Evolutionary conservation across 92 coral and sea anemone genomes (phyloP), one percentile per base, ranked within the genome.

Genomic region (Zoanthus sansibaricus): DNA sequence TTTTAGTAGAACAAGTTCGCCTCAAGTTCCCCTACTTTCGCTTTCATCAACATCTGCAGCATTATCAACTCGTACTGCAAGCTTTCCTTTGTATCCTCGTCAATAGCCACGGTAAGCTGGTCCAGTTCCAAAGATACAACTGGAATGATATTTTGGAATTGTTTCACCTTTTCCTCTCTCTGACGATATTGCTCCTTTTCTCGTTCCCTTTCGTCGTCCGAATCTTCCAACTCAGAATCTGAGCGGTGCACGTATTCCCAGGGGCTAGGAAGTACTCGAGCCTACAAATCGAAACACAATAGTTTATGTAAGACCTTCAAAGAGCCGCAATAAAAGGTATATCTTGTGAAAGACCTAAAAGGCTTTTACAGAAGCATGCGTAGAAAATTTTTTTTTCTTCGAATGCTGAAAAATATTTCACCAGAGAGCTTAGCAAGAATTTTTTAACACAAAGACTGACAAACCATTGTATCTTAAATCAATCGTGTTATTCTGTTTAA

Each of bases 41-140:
- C 56, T 42, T 80, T 80, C 85, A 80, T 46, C 74, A 80, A 61
- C 59, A 66, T 47, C 46, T 72, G 85, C 10, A 80, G 46, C 15
- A 80, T 44, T 21, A 80, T 13, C 45, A 66, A 45, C 74, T 80
- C 75, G 18, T 18, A 80, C 30, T 80, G 58, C 59, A 66, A 21
- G 9, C 42, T 70, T 25, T 80, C 85, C 61, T 80, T 46, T 2
- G 47, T 16, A 44, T 80, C 56, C 8, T 80, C 85, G 62, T 64
- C 75, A 31, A 80, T 64, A 13, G 59, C 46, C 45, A 12, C 6
- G 49, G 46, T 42, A 64, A 80, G 49, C 9, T 48, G 85, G 15
- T 66, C 15, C 5, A 80, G 55, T 31, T 80, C 75, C 42, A 21
- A 61, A 1, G 70, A 62, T 10, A 74, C 85, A 10, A 51, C 70